Evolutionary conservation across 2,113 vertebrate genomes (phyloP).

Genomic region (Orycteropus afer): DNA sequence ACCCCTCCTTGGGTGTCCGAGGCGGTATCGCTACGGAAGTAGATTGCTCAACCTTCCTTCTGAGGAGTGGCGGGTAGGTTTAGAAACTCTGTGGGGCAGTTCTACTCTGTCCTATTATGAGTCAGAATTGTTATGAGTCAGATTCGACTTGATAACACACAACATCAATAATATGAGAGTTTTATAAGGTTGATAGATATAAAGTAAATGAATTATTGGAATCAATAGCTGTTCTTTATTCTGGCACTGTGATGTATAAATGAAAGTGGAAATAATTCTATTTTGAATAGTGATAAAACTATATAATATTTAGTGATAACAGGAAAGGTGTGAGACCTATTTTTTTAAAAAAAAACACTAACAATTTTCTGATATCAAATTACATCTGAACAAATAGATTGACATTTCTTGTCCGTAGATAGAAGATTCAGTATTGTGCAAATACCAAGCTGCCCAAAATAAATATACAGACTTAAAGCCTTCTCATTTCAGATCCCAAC

Average conservation of each 20-base stretch:
- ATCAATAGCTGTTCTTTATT: background rate
- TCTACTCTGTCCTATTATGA: background rate
- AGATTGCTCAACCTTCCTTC: too few species aligned
- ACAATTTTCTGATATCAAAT: background rate
- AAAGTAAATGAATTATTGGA: background rate
- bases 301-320: background rate
- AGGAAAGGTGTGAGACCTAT: background rate
- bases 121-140: background rate
- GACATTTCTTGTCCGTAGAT: constrained; percentile 5
- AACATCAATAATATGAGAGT: background rate
- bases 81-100: background rate
- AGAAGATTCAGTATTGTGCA: background rate
- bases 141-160: background rate
- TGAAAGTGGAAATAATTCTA: background rate
- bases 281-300: background rate
- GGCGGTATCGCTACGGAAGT: too few species aligned
- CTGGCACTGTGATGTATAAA: background rate
- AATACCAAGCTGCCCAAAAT: constrained; percentile 1
- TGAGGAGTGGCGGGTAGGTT: too few species aligned
- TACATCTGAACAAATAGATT: background rate
- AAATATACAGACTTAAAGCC: background rate
- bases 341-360: background rate
- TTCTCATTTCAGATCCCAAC: background rate
- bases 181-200: background rate
- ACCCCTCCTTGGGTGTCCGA: too few species aligned